Evolutionary conservation across 2,113 vertebrate genomes (phyloP), one percentile per base, ranked within the genome.

Genomic region (Hippolais icterina): DNA sequence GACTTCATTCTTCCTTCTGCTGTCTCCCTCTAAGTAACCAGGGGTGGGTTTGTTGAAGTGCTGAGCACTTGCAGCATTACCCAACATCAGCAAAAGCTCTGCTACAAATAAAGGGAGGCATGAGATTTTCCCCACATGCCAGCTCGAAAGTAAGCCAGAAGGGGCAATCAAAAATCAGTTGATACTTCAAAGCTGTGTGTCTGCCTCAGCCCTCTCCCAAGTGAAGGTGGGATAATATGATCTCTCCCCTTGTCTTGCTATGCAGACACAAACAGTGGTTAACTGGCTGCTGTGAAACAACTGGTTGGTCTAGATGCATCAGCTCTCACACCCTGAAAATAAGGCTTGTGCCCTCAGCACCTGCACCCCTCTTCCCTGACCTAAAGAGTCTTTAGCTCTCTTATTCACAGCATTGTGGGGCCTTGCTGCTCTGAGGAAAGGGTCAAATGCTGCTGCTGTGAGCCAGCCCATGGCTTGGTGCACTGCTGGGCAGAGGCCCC

Each of bases 1-100:
- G 9, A 74, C 61, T 84, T 89, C 12, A n/a, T 65, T 89, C 59
- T 87, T 89, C 33, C 15, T 80, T 77, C 72, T 85, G 52, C 65
- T 78, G 41, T 22, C 29, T 74, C 54, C 59, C 46, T 78, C 18
- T 37, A 42, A 50, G 60, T 61, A 87, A 70, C 10, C 6, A 7
- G 57, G 15, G 28, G 15, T 22, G 42, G 41, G 22, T 66, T 70
- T 61, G 42, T 42, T 19, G 5, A 70, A 77, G 19, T 25, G 46
- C 54, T 57, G 84, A 77, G 54, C 41, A 23, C 35, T 90, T 76
- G 39, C 28, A 80, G 57, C 59, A 61, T 42, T 60, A 46, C 44
- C 37, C 5, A 2, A 54, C 14, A 68, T 37, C n/a, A 69, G 24
- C 1, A 3, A 72, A 83, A 87, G 46, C 84, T 70, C 22, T 61